phyloP scores from a whole-genome alignment of 2,113 vertebrate species.

The Balaenoptera acutorostrata region DNA sequence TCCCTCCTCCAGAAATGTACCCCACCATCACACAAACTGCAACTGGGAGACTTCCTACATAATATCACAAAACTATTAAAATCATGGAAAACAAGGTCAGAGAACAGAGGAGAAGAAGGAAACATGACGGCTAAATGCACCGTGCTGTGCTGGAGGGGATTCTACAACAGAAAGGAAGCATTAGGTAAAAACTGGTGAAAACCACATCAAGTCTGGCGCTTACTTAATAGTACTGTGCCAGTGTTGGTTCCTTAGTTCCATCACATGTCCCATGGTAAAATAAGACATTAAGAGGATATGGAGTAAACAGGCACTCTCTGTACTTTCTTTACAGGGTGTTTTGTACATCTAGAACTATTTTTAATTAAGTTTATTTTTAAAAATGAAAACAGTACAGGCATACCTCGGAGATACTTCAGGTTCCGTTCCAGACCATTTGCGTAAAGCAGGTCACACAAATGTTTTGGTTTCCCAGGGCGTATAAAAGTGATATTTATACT shows the following conservation, averaged over 20 bases:
- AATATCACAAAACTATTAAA: not conserved
- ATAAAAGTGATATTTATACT: too few relatives aligned
- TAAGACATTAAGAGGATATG: too few relatives aligned
- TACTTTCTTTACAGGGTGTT: not conserved
- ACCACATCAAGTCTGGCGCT: too few relatives aligned
- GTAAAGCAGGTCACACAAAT: too few relatives aligned
- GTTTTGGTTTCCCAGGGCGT: too few relatives aligned
- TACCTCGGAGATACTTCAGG: too few relatives aligned
- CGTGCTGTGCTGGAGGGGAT: not conserved
- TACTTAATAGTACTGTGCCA: fast-evolving
- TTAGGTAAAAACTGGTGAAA: not conserved
- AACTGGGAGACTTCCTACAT: fast-evolving
- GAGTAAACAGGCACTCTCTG: fast-evolving
- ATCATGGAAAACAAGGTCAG: not conserved
- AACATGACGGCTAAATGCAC: not conserved
- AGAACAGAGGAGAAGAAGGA: not conserved
- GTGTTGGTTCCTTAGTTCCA: fast-evolving
- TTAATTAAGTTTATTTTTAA: not conserved
- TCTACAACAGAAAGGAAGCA: not conserved
- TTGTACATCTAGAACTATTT: too few relatives aligned
- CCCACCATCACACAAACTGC: too few relatives aligned
- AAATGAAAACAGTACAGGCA: not conserved
- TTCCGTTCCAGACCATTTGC: too few relatives aligned
- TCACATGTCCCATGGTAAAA: fast-evolving
- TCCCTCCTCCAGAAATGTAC: fast-evolving